Conservation (phyloP, 2,888 invertebrate genomes). For the Drosophila hamatofila region DNA sequence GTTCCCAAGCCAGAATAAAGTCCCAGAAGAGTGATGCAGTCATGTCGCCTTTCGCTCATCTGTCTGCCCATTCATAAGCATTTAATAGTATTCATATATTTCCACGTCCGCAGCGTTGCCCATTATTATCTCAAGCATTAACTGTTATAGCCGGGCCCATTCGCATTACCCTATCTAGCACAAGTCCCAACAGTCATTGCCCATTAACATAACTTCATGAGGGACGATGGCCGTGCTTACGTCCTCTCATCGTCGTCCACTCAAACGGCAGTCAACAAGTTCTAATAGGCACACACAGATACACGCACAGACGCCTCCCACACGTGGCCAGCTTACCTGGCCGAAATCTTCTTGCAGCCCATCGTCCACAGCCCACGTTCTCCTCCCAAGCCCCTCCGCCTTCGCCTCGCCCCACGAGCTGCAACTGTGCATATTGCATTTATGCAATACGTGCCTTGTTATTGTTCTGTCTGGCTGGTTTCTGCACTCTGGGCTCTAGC, state of each 20-base stretch:
- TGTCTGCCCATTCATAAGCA: background rate
- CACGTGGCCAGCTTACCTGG: constrained; percentile 41
- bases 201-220: constrained; percentile 75
- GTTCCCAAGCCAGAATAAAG: constrained; percentile 14
- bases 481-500: constrained; percentile 31
- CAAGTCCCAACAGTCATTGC: constrained; percentile 76
- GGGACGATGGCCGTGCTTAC: constrained; percentile 47
- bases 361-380: constrained; percentile 58
- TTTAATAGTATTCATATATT: constrained; percentile 8
- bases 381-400: background rate
- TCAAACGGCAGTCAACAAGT: constrained; percentile 76
- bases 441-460: constrained; percentile 80
- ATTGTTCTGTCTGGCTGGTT: constrained; percentile 66
- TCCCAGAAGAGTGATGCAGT: background rate
- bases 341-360: constrained; percentile 21
- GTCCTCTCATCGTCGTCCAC: constrained; percentile 65
- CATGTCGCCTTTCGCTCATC: constrained; percentile 14
- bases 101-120: background rate
- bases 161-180: constrained; percentile 73
- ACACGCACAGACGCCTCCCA: constrained; percentile 46
- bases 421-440: constrained; percentile 70
- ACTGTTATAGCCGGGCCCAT: constrained; percentile 53
- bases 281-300: constrained; percentile 66
- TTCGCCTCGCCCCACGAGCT: background rate
- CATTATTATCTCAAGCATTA: constrained; percentile 52